Conservation (phyloP, 2,888 invertebrate genomes). For the Deilephila elpenor region DNA sequence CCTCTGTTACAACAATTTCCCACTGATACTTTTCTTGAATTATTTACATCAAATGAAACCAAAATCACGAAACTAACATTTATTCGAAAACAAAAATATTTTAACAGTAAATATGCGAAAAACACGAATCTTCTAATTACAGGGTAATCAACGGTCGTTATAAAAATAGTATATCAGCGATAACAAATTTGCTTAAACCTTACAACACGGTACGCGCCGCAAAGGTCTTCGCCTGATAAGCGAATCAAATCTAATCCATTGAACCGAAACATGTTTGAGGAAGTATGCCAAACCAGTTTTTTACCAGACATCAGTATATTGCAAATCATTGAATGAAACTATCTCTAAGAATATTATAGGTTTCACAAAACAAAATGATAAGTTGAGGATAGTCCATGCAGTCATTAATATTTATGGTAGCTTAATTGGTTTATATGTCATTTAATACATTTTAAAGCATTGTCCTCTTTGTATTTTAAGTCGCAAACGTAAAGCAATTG, state of each 20-base stretch:
- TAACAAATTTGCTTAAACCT: constrained; percentile 4
- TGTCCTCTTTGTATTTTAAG: neutral
- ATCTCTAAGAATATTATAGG: neutral
- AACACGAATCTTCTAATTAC: neutral
- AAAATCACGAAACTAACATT: too few species aligned
- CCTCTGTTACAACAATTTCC: too few species aligned
- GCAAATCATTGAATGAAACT: neutral
- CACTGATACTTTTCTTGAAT: too few species aligned
- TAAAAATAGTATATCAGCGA: constrained; percentile 20
- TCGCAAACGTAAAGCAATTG: neutral
- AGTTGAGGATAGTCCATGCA: neutral
- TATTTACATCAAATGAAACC: too few species aligned
- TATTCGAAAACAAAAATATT: too few species aligned
- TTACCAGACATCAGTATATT: neutral
- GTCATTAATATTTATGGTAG: too few species aligned
- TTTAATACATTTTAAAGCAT: too few species aligned
- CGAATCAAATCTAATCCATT: constrained; percentile 16
- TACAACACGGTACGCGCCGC: neutral
- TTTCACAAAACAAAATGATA: neutral
- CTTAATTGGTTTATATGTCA: too few species aligned
- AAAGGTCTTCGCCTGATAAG: constrained; percentile 23
- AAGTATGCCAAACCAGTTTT: neutral
- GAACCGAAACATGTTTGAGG: neutral
- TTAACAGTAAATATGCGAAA: neutral
- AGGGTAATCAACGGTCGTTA: neutral